phyloP scores from a whole-genome alignment of 2,888 invertebrate genomes.

The Heliothis peltigera region DNA sequence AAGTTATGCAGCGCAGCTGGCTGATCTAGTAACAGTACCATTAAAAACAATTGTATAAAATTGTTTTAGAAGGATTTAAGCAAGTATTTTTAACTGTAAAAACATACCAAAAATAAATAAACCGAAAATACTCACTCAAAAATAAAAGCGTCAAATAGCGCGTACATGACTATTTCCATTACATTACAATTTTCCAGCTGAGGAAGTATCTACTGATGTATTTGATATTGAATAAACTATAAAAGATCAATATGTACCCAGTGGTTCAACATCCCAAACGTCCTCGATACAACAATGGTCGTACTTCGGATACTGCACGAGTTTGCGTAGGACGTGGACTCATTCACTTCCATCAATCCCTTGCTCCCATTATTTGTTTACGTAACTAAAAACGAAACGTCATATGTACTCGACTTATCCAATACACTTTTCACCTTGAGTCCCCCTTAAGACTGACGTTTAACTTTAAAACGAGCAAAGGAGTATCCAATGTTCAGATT shows the following conservation, averaged over 20 bases:
- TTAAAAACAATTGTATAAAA: too few relatives aligned
- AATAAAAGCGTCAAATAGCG: slow-evolving; percentile 37
- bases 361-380: slow-evolving; percentile 84
- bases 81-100: too few relatives aligned
- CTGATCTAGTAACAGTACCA: too few relatives aligned
- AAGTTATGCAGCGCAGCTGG: too few relatives aligned
- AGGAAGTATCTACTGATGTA: slow-evolving; percentile 59
- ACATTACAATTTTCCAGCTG: slow-evolving; percentile 58
- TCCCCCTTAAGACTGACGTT: slow-evolving; percentile 63
- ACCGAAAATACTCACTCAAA: too few relatives aligned
- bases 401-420: slow-evolving; percentile 63
- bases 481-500: slow-evolving; percentile 65
- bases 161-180: slow-evolving; percentile 32
- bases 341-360: slow-evolving; percentile 83
- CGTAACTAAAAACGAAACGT: slow-evolving; percentile 69
- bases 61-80: too few relatives aligned
- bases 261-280: slow-evolving; percentile 66
- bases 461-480: slow-evolving; percentile 43
- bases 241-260: slow-evolving; percentile 74
- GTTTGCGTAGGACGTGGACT: slow-evolving; percentile 85
- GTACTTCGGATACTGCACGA: slow-evolving; percentile 77
- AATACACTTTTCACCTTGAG: slow-evolving; percentile 66
- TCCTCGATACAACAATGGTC: slow-evolving; percentile 76
- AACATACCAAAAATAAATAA: too few relatives aligned
- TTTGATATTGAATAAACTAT: slow-evolving; percentile 69